Percentiles rank a stretch among this genome's conserved stretches.
These are phyloP conservation scores for Crocodylus rhombifer DNA, from an alignment of 2,797 vertebrate genomes.

Conservation along the genomic window DNA sequence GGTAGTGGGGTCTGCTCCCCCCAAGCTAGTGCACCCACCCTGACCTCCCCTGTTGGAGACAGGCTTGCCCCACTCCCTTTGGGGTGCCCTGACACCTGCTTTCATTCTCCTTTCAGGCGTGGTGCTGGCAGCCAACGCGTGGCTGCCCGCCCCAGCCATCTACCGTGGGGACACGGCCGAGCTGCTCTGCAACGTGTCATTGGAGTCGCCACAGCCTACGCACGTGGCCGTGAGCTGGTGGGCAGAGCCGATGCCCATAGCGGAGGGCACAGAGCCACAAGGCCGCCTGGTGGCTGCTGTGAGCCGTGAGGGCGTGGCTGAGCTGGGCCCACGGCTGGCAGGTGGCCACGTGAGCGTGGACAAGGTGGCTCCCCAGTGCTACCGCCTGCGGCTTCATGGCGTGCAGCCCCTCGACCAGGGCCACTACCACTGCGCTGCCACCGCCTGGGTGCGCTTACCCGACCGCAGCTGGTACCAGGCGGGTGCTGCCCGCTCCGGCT, in stretches of 20 bases:
- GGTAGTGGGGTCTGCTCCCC: background rate
- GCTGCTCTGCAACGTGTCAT: conserved; percentile 87
- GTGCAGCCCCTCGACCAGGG: conserved; percentile 72
- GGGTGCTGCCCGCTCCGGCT: conserved; percentile 80
- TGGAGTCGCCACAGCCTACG: conserved; percentile 81
- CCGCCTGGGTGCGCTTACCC: conserved; percentile 86
- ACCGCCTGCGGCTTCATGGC: conserved; percentile 72
- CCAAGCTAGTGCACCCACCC: background rate
- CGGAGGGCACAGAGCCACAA: background rate
- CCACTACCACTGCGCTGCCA: conserved; percentile 74
- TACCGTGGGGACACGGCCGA: conserved; percentile 87
- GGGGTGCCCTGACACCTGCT: background rate
- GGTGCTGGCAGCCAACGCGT: conserved; percentile 78
- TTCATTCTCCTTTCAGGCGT: conserved; percentile 77
- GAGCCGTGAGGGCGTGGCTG: conserved; percentile 84
- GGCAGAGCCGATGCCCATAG: conserved; percentile 56
- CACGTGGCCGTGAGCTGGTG: conserved; percentile 87
- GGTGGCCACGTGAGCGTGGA: conserved; percentile 86
- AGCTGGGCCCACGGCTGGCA: conserved; percentile 75
- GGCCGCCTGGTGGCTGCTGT: conserved; percentile 79
- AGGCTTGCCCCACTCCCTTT: background rate
- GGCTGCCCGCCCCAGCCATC: conserved; percentile 82
- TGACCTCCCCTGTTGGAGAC: background rate
- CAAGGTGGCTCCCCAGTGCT: conserved; percentile 64
- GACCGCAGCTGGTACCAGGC: conserved; percentile 90